Evolutionary conservation across 2,113 vertebrate species (phyloP).

Genomic region (Mus musculus): GRCm39 chr9:28896001-28896500

Average conservation of each 20-base stretch:
- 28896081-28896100: not conserved
- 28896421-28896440: not conserved
- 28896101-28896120: not conserved
- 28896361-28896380: not conserved
- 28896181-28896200: not conserved
- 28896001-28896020: too few relatives aligned
- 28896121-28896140: not conserved
- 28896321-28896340: not conserved
- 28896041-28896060: not conserved
- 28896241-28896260: not conserved
- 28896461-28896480: not conserved
- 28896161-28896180: not conserved
- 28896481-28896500: constrained; percentile 5
- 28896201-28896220: not conserved
- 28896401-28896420: not conserved
- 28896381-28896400: not conserved
- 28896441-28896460: not conserved
- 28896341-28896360: not conserved
- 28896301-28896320: not conserved
- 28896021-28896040: not conserved
- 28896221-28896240: not conserved
- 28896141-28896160: not conserved
- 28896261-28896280: not conserved
- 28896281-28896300: not conserved
- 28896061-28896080: not conserved